Evolutionary conservation across 2,888 invertebrate genomes (phyloP), one percentile per base, ranked within the genome.

Genomic region (Craniophora ligustri): DNA sequence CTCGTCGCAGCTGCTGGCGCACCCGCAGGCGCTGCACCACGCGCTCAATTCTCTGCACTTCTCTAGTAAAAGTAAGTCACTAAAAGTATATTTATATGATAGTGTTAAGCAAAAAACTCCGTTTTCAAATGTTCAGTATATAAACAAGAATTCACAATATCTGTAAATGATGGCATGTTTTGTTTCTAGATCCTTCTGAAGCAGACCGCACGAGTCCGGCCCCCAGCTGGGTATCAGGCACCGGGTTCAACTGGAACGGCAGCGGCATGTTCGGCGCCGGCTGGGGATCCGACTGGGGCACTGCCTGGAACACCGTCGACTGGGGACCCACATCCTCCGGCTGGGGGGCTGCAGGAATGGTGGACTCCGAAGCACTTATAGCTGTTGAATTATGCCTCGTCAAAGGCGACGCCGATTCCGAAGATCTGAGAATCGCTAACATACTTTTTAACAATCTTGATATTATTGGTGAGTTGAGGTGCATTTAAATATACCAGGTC

Each of bases 371-470:
- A 80, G 95, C 98, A 14, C 95, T 96, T 31, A 94, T 98, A 38
- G 96, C 98, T 0, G 94, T 94, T 5, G 94, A 94, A 45, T 75
- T 93, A 23, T 91, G 89, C 62, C 75, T 92, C 26, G 89, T 93
- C 1, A 84, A 85, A 59, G 92, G 94, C 0, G 90, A 93, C 4
- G 92, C 88, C 1, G 93, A 88, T n/a, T 80, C 86, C 47, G 95
- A 94, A 67, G 94, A 94, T 26, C 76, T 94, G 35, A 95, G 97
- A 72, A 95, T 98, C 39, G 97, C 98, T 0, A 97, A 97, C 77
- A 96, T 99, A 73, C 96, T 98, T 72, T 99, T 99, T 81, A 99
- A 99, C 82, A 98, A 97, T 85, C 93, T 99, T 68, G 99, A 99
- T 85, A 97, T 99, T 47, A 98, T 98, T 64, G 98, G 98, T 97